These are phyloP conservation scores for Falco novaeseelandiae DNA, from an alignment of 2,797 vertebrate species.

Conservation along the genomic window DNA sequence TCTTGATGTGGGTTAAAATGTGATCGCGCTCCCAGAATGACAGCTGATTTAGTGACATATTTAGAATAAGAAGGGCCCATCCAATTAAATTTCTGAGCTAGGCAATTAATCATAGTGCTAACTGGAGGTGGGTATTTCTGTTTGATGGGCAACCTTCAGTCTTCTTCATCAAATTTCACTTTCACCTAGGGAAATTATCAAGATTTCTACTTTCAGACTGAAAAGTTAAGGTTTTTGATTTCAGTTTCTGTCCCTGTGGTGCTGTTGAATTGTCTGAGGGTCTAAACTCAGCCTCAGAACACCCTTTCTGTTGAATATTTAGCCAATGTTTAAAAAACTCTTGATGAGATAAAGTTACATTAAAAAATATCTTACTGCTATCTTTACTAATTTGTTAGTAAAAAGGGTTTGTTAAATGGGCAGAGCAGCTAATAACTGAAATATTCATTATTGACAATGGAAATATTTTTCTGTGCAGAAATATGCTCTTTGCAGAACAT, in stretches of 20 bases:
- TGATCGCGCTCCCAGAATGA: not conserved
- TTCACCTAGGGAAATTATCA: not conserved
- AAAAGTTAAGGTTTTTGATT: not conserved
- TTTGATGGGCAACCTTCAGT: not conserved
- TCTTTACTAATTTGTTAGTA: not conserved
- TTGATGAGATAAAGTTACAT: rapidly evolving
- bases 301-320: not conserved
- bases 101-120: not conserved
- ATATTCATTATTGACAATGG: not conserved
- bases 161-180: not conserved
- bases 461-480: not conserved
- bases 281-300: not conserved
- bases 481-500: not conserved
- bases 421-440: not conserved
- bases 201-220: not conserved
- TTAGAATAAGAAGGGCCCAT: not conserved
- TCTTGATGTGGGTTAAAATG: not conserved
- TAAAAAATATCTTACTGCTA: not conserved
- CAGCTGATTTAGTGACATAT: not conserved
- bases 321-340: not conserved
- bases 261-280: not conserved
- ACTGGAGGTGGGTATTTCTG: not conserved
- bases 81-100: not conserved
- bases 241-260: not conserved
- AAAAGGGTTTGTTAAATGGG: not conserved